Base-by-base conservation (phyloP, 2,113 vertebrate species). In the Cyanistes caeruleus region DNA sequence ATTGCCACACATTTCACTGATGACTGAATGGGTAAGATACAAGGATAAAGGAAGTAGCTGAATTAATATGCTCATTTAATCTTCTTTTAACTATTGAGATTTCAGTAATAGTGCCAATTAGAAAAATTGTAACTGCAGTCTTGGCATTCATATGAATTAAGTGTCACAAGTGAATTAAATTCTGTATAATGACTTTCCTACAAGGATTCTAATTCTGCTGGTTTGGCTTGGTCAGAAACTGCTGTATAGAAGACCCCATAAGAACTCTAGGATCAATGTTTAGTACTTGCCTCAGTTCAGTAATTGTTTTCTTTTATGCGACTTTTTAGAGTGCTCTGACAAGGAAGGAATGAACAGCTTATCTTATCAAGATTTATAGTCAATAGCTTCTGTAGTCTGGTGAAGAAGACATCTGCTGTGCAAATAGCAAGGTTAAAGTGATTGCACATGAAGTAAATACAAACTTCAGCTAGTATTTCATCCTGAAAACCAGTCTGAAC, bases 381-480 rank as follows among this genome's bases (percentile, higher is more conserved):
- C 87, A 77, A 80, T 95, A 96, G 95, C 96, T 97, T 97, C 94
- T 96, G 56, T 89, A 97, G 96, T 97, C 96, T 97, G 95, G 87
- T 96, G 97, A 97, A 94, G 97, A 97, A 98, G 97, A 98, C 96
- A 97, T 97, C 97, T 97, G 83, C 96, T 97, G 97, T 97, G 97
- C 94, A 98, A 98, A 98, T 96, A 97, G 94, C 98, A 98, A 98
- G 98, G 98, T 98, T 98, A 98, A 98, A 98, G 95, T 96, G 96
- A 97, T 96, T 98, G 97, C 67, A 75, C 97, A 97, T 44, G 87
- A 97, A 98, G 97, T 98, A 98, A 98, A 98, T 97, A 98, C 93
- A 97, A 98, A 97, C 97, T 98, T 97, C 94, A 95, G 97, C 97
- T 97, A 97, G 95, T 98, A 98, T 98, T 98, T 98, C 97, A 98